Base-by-base conservation (phyloP, 2,888 invertebrate genomes). In the Diplolepis rosae region DNA sequence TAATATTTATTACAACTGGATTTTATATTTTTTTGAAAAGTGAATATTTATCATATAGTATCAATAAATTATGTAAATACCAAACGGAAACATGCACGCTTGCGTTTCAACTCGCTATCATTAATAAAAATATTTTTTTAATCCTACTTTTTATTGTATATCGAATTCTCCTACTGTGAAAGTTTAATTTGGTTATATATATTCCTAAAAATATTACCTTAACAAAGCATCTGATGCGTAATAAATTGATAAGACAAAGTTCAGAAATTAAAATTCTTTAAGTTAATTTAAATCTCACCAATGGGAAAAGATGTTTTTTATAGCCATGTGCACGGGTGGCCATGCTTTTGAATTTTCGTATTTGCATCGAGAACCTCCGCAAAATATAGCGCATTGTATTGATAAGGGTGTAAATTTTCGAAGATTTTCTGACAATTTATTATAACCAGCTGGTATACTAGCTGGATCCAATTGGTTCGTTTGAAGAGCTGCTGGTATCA, bases 271-370 rank as follows among this genome's bases (percentile, higher is more conserved):
- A 7, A 15, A 7, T 48, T 48, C 7, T 5, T 48, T 15, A 48
- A 9, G 7, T 48, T n/a, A 39, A 30, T 65, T 42, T 61, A 11
- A 61, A 65, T 79, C 90, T 91, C 87, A 96, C 96, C 96, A 96
- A 81, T 95, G 93, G 0, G 96, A 96, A 88, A 93, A 96, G 32
- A 96, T 89, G 51, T 95, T 96, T 78, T 93, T 92, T 75, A 97
- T 92, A 0, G 95, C 96, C 90, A 92, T 90, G 88, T 92, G 90
- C 66, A 91, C 88, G 52, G 90, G 89, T 76, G 91, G 89, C 91
- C 92, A 92, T 70, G 91, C 91, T 69, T 92, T 91, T 0, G 93
- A 91, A 78, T 90, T 91, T 86, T 95, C 95, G 89, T 96, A 96
- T 85, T 94, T 94, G 90, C 96, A 97, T 72, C 93, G 91, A 42